Percentiles rank a stretch among this genome's conserved stretches.
phyloP scores from a whole-genome alignment of 2,888 invertebrate species.

The Agriopis leucophaearia region DNA sequence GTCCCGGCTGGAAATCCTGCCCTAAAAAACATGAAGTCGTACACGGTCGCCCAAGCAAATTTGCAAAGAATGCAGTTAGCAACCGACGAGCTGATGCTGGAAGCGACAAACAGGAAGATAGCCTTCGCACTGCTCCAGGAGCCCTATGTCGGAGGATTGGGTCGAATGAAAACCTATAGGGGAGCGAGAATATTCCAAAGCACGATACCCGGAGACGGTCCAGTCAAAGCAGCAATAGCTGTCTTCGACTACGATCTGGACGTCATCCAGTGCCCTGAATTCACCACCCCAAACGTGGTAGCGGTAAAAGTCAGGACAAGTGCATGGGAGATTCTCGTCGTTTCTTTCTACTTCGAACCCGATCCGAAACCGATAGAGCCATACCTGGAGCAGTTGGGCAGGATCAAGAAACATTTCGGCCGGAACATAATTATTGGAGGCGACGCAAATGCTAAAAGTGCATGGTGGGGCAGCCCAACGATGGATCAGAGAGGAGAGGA shows the following conservation, averaged over 20 bases:
- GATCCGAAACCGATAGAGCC: not conserved
- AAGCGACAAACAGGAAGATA: not conserved
- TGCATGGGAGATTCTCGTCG: not conserved
- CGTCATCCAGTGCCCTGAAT: not conserved
- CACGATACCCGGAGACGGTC: not conserved
- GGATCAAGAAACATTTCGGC: not conserved
- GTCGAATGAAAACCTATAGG: not conserved
- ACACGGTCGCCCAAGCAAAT: not conserved
- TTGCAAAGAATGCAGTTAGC: not conserved
- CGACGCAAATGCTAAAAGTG: not conserved
- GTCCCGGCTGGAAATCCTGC: not conserved
- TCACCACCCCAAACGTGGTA: not conserved
- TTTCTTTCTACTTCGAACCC: slow-evolving; percentile 2
- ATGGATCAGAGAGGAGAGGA: slow-evolving; percentile 31
- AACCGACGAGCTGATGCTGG: not conserved
- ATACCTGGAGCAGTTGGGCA: not conserved
- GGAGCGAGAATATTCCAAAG: not conserved
- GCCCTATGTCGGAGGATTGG: slow-evolving; percentile 1
- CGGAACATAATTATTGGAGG: slow-evolving; percentile 11
- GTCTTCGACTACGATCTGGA: slow-evolving; percentile 1
- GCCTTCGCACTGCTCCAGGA: slow-evolving; percentile 2
- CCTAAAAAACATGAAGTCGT: not conserved
- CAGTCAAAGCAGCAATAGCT: not conserved
- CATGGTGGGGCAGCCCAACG: slow-evolving; percentile 5
- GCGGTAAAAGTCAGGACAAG: not conserved